Evolutionary conservation across 2,113 vertebrate genomes (phyloP), one percentile per base, ranked within the genome.

Genomic region (Tiliqua scincoides): DNA sequence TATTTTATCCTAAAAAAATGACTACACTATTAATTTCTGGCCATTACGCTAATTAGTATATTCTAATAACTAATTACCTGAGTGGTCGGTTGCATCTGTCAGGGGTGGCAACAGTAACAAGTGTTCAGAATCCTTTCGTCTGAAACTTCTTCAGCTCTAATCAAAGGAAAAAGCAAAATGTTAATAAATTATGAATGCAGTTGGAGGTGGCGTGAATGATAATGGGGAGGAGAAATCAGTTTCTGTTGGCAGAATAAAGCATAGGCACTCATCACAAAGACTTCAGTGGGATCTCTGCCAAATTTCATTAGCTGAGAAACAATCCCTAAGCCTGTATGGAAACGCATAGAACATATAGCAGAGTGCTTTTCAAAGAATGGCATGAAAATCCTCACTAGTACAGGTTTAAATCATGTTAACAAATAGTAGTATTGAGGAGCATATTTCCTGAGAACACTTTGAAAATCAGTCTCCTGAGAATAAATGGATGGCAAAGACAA

Each of bases 321-420:
- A 83, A 35, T 17, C 0, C 79, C 1, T 35, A 1, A 12, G 25
- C 40, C n/a, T 71, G 23, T 25, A 72, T 74, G 65, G 35, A 65
- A 74, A 62, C 4, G 10, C 6, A 76, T 7, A 81, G 43, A 86
- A 57, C 0, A 70, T 0, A 0, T 68, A 12, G 32, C 1, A 35
- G 72, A 78, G 25, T 18, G 0, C 1, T 32, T 74, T 17, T 83
- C 37, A 79, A 80, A 87, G 37, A 4, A 65, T 14, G 8, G 11
- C 30, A 8, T 65, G 27, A 80, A 37, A 80, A 57, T 40, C 0
- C 0, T n/a, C 1, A 68, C 18, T 6, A 1, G 12, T 21, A 82
- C 10, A 9, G 40, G 32, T 21, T 63, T 35, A 61, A 62, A 59
- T 43, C 63, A 85, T n/a, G 43, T 18, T 67, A 82, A n/a, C 7